These are phyloP conservation scores for Dunckerocampus dactyliophorus DNA, from an alignment of 2,113 vertebrate species.

Conservation along the genomic window DNA sequence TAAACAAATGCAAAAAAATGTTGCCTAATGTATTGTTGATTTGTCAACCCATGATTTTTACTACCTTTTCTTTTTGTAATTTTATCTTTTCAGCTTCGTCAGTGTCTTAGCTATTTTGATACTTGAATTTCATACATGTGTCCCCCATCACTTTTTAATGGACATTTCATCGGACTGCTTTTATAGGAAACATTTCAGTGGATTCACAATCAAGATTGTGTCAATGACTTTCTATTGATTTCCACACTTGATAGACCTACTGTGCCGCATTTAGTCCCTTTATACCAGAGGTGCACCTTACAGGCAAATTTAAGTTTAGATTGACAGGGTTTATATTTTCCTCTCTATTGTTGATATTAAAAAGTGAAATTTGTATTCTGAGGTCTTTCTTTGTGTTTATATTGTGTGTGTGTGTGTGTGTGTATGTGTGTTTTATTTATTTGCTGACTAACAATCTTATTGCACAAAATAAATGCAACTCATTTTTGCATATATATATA, in stretches of 20 bases:
- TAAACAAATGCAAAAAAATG: slow-evolving; percentile 65
- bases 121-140: slow-evolving; percentile 70
- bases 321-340: slow-evolving; percentile 67
- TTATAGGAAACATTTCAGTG: slow-evolving; percentile 63
- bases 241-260: slow-evolving; percentile 40
- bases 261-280: slow-evolving; percentile 56
- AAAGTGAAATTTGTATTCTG: slow-evolving; percentile 53
- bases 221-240: slow-evolving; percentile 12
- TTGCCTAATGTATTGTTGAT: slow-evolving; percentile 72
- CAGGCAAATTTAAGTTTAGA: slow-evolving; percentile 58
- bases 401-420: too few species aligned
- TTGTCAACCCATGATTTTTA: slow-evolving; percentile 62
- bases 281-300: slow-evolving; percentile 66
- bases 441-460: too few species aligned
- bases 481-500: too few species aligned
- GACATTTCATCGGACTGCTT: slow-evolving; percentile 36
- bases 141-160: slow-evolving; percentile 41
- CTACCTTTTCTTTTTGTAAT: slow-evolving; percentile 63
- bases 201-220: slow-evolving; percentile 36
- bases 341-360: slow-evolving; percentile 62
- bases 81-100: slow-evolving; percentile 51
- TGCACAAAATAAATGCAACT: too few species aligned
- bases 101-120: slow-evolving; percentile 71
- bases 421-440: too few species aligned
- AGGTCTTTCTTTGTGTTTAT: slow-evolving; percentile 53